Evolutionary conservation across 2,888 invertebrate species (phyloP).

Genomic region (Rhamnusium bicolor): DNA sequence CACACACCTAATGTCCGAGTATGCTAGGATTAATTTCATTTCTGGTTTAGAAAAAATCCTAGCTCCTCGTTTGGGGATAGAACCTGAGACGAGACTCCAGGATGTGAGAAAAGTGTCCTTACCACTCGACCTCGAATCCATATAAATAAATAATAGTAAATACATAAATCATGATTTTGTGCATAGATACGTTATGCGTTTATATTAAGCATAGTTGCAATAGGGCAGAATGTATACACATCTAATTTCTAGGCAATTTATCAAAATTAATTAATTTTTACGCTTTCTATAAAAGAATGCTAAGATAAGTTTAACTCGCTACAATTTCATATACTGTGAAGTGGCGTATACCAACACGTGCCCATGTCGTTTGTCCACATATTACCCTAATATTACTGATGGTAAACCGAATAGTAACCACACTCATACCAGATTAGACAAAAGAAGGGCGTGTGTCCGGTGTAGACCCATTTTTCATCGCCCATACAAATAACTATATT

Average conservation of each 20-base stretch:
- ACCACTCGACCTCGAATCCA: no score
- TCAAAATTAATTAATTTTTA: not conserved
- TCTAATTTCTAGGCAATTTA: not conserved
- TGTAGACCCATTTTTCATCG: constrained; percentile 7
- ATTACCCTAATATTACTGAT: constrained; percentile 40
- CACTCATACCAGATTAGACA: constrained; percentile 35
- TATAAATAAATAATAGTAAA: no score
- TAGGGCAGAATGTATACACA: not conserved
- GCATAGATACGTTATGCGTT: no score
- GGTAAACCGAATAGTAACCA: constrained; percentile 46
- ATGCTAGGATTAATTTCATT: no score
- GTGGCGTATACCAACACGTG: constrained; percentile 20
- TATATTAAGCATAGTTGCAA: not conserved
- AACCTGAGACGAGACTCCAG: no score
- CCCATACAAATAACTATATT: not conserved
- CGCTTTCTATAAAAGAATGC: not conserved
- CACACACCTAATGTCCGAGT: no score
- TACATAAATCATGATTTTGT: no score
- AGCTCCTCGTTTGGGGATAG: no score
- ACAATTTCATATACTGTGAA: not conserved
- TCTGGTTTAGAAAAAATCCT: no score
- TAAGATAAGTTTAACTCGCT: not conserved
- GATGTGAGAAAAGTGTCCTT: no score
- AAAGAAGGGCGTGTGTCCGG: constrained; percentile 15
- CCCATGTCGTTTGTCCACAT: constrained; percentile 7